Conservation (phyloP, 2,113 vertebrate species). For the Xiphophorus couchianus region DNA sequence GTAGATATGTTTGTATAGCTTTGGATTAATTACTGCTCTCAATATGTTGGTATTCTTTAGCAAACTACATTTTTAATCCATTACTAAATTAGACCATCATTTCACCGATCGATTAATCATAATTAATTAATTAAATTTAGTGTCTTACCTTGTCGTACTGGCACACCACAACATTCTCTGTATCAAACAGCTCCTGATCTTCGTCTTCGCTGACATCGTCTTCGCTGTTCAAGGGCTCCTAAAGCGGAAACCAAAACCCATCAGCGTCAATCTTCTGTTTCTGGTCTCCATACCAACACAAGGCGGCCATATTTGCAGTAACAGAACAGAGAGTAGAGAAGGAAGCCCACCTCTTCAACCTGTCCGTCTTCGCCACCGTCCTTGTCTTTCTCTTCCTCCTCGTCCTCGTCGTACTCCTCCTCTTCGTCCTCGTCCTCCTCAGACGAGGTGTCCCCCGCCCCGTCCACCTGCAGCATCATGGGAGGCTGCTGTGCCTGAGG, state of each 20-base stretch:
- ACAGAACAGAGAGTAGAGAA: too few relatives aligned
- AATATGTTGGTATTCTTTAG: too few relatives aligned
- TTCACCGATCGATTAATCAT: too few relatives aligned
- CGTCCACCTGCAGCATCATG: constrained; percentile 95
- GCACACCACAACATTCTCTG: constrained; percentile 98
- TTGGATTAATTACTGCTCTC: too few relatives aligned
- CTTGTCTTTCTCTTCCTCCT: constrained; percentile 98
- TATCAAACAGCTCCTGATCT: constrained; percentile 97
- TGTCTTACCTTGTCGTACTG: constrained; percentile 96
- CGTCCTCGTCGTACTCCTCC: constrained; percentile 96
- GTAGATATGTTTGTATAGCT: too few relatives aligned
- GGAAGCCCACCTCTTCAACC: constrained; percentile 89
- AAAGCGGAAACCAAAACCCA: constrained; percentile 29
- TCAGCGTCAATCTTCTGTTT: too few relatives aligned
- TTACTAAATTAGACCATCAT: too few relatives aligned
- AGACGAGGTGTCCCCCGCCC: constrained; percentile 93
- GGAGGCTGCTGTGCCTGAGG: constrained; percentile 88
- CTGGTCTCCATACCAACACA: too few relatives aligned
- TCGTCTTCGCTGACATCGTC: constrained; percentile 98
- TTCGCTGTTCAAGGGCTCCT: constrained; percentile 97
- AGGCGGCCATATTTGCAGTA: too few relatives aligned
- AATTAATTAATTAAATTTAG: background rate
- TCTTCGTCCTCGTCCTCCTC: constrained; percentile 98
- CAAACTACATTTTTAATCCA: too few relatives aligned
- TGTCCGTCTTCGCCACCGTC: constrained; percentile 95